A percentile compares a stretch with the other conserved stretches of the same genome.
Conservation (phyloP, 2,888 invertebrate species). For the Limnephilus rhombicus region DNA sequence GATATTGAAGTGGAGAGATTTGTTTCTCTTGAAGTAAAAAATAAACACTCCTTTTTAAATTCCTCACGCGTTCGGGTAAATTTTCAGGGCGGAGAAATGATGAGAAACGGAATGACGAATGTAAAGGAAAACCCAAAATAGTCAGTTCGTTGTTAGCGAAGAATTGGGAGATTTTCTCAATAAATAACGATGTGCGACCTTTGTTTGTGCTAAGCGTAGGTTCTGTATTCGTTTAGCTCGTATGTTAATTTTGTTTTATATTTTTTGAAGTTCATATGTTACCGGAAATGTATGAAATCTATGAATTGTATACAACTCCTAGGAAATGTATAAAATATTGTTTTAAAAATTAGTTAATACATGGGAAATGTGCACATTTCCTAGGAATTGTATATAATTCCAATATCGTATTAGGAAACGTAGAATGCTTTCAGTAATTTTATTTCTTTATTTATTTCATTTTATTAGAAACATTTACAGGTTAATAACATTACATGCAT, state of each 20-base stretch:
- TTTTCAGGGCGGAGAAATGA: background rate
- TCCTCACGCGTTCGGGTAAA: background rate
- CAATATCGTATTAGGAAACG: too few relatives aligned
- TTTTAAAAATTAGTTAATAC: too few relatives aligned
- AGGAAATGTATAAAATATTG: too few relatives aligned
- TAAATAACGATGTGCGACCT: background rate
- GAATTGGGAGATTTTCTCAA: background rate
- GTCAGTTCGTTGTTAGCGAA: background rate
- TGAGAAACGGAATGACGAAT: background rate
- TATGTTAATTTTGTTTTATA: background rate
- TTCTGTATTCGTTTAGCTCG: background rate
- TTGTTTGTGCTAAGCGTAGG: background rate
- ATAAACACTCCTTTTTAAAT: constrained; percentile 24
- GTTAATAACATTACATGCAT: too few relatives aligned
- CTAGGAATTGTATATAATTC: too few relatives aligned
- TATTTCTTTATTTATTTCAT: too few relatives aligned
- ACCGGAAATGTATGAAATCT: too few relatives aligned
- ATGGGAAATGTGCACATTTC: too few relatives aligned
- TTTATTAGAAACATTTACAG: too few relatives aligned
- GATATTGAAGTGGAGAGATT: constrained; percentile 15
- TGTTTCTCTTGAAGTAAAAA: constrained; percentile 17
- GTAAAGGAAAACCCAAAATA: background rate
- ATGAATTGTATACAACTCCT: too few relatives aligned
- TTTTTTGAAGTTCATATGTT: too few relatives aligned
- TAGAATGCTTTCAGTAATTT: too few relatives aligned